phyloP scores from a whole-genome alignment of 2,888 invertebrate genomes.

The Euplexia lucipara region DNA sequence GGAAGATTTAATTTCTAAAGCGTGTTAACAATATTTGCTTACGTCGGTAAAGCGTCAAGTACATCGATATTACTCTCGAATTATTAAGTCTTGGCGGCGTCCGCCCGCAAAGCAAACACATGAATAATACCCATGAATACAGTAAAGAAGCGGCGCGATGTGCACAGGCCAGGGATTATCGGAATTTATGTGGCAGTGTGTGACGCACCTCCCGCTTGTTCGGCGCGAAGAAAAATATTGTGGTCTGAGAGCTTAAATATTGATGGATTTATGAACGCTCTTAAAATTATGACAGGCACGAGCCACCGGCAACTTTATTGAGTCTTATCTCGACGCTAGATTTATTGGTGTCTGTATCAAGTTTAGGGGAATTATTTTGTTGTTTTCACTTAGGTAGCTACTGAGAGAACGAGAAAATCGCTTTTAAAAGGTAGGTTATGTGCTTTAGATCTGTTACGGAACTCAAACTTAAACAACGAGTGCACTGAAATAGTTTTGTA shows the following conservation, averaged over 20 bases:
- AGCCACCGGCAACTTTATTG: constrained; percentile 86
- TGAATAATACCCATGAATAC: constrained; percentile 84
- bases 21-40: constrained; percentile 44
- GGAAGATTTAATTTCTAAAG: constrained; percentile 37
- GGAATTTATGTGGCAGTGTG: constrained; percentile 87
- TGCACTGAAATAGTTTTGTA: constrained; percentile 55
- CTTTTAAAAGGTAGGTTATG: constrained; percentile 45
- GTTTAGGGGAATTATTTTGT: constrained; percentile 79
- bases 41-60: constrained; percentile 69
- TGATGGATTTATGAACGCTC: constrained; percentile 90
- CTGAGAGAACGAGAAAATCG: constrained; percentile 58
- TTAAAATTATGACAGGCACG: constrained; percentile 87
- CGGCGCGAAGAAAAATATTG: constrained; percentile 85
- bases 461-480: constrained; percentile 41
- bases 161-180: constrained; percentile 85
- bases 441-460: constrained; percentile 29
- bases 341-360: constrained; percentile 83
- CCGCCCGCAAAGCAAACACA: constrained; percentile 83
- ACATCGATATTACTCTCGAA: constrained; percentile 79
- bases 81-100: constrained; percentile 84
- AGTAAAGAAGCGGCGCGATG: constrained; percentile 79
- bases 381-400: constrained; percentile 71
- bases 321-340: constrained; percentile 84
- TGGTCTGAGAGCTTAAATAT: constrained; percentile 87
- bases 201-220: constrained; percentile 83